phyloP scores from a whole-genome alignment of 2,113 vertebrate species.

The Eurystomus gularis region DNA sequence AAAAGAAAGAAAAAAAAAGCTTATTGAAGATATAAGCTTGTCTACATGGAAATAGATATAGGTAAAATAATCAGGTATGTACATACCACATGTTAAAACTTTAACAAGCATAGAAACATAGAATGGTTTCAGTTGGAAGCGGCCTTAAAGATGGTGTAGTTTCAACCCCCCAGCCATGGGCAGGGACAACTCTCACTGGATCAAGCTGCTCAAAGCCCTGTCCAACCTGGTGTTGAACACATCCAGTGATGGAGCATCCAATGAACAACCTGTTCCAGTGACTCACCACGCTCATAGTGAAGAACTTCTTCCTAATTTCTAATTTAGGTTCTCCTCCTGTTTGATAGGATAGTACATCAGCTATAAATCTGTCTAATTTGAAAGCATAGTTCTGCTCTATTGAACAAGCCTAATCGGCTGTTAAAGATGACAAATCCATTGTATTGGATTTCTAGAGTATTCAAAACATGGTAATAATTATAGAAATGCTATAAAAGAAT shows the following conservation, averaged over 20 bases:
- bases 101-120: too few relatives aligned
- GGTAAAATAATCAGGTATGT: neutral
- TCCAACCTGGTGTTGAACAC: too few relatives aligned
- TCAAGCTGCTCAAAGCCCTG: too few relatives aligned
- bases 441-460: neutral
- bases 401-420: fast-evolving
- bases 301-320: too few relatives aligned
- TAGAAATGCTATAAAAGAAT: neutral
- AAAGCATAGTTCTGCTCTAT: neutral
- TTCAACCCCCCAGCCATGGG: too few relatives aligned
- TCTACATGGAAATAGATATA: neutral
- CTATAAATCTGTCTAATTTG: neutral
- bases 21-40: neutral
- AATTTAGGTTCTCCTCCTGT: too few relatives aligned
- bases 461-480: neutral
- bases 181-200: too few relatives aligned
- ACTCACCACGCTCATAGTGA: too few relatives aligned
- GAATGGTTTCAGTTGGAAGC: too few relatives aligned
- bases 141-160: too few relatives aligned
- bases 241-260: too few relatives aligned
- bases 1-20: neutral
- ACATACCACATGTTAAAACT: neutral
- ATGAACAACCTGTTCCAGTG: too few relatives aligned
- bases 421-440: neutral
- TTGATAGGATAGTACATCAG: neutral